Evolutionary conservation across 2,797 vertebrate genomes (phyloP).

Genomic region (Petrocephalus sullivani): DNA sequence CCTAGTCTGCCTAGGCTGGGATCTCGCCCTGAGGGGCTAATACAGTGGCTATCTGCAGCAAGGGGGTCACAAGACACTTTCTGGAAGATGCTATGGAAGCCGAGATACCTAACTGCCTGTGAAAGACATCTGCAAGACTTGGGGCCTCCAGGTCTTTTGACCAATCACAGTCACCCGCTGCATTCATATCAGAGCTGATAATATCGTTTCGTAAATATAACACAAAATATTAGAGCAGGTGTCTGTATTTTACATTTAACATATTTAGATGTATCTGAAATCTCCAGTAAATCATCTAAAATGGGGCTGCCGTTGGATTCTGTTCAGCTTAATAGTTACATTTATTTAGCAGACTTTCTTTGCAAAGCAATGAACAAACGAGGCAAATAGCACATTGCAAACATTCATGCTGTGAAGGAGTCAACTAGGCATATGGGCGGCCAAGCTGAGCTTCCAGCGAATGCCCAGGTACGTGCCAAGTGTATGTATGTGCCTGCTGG

Average conservation of each 20-base stretch:
- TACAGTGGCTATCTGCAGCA: not conserved
- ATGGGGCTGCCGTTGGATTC: not conserved
- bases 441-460: not conserved
- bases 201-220: not conserved
- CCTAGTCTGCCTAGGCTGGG: not conserved
- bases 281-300: not conserved
- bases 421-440: not conserved
- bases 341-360: not conserved
- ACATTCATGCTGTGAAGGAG: not conserved
- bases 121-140: not conserved
- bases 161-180: not conserved
- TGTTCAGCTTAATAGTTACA: not conserved
- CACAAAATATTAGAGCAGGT: not conserved
- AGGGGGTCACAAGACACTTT: not conserved
- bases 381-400: not conserved
- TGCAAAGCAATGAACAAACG: not conserved
- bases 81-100: not conserved
- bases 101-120: not conserved
- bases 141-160: not conserved
- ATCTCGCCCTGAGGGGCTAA: not conserved
- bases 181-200: not conserved
- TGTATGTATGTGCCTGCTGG: not conserved
- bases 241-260: not conserved
- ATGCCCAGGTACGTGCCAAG: not conserved
- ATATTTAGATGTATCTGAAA: not conserved